Conservation (phyloP, 2,888 invertebrate species). For the Aleiodes leptofemur region DNA sequence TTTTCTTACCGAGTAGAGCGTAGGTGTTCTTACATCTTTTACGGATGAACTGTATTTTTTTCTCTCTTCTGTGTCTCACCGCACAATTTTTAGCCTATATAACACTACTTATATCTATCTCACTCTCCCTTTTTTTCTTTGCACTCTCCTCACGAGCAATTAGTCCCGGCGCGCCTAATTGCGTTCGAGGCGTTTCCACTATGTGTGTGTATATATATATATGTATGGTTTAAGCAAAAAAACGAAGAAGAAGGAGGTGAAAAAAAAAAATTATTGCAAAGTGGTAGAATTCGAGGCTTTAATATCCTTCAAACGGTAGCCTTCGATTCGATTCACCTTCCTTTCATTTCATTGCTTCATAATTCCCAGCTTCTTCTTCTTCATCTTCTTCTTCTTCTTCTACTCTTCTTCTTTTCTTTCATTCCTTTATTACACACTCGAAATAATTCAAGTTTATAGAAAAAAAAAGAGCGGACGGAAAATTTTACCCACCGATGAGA, state of each 20-base stretch:
- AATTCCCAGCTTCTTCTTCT: not conserved
- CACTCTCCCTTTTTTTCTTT: conserved; percentile 27
- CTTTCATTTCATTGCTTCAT: conserved; percentile 32
- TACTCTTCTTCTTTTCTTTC: not conserved
- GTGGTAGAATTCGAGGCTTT: conserved; percentile 36
- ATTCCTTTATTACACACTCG: too few relatives aligned
- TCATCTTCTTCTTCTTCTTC: conserved; percentile 14
- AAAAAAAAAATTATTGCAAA: conserved; percentile 34
- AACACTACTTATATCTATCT: conserved; percentile 20
- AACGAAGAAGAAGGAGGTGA: conserved; percentile 5
- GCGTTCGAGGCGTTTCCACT: conserved; percentile 45
- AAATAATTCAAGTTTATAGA: conserved; percentile 18
- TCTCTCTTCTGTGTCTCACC: conserved; percentile 48
- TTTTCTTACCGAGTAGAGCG: conserved; percentile 55
- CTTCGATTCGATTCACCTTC: conserved; percentile 48
- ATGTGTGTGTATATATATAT: not conserved
- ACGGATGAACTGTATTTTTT: conserved; percentile 50
- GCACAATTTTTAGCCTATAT: conserved; percentile 29
- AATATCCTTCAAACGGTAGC: conserved; percentile 46
- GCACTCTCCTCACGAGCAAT: conserved; percentile 46
- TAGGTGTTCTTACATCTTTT: conserved; percentile 61
- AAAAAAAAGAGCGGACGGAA: not conserved
- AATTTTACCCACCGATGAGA: conserved; percentile 15
- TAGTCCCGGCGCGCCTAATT: conserved; percentile 56
- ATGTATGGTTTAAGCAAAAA: not conserved